phyloP scores from a whole-genome alignment of 37 sponge, comb jelly and placozoan species.

The Hormiphora californensis region DNA sequence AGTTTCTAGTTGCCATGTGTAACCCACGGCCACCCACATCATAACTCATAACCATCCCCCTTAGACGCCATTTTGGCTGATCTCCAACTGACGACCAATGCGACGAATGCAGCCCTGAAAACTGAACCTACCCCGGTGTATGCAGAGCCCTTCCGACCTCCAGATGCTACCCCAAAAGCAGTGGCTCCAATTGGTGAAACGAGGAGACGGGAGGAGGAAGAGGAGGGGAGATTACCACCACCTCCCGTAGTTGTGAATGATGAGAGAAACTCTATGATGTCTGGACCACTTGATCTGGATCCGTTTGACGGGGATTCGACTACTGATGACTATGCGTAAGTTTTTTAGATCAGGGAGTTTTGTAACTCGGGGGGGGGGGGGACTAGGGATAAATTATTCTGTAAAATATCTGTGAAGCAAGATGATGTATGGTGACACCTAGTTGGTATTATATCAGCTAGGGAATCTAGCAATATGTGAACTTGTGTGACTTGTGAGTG shows the following conservation, averaged over 20 bases:
- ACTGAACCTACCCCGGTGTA: background rate
- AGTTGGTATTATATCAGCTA: too few species aligned
- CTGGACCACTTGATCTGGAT: background rate
- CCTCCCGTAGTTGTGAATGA: background rate
- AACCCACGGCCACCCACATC: background rate
- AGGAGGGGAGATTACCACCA: background rate
- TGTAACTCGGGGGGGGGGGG: too few species aligned
- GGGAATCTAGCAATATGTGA: too few species aligned
- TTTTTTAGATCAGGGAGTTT: background rate
- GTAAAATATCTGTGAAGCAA: too few species aligned
- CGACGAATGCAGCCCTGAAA: background rate
- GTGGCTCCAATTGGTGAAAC: background rate
- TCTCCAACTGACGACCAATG: slow-evolving; percentile 7
- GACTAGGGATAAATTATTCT: too few species aligned
- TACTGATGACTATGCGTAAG: background rate
- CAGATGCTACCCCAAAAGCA: background rate
- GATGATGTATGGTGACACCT: too few species aligned
- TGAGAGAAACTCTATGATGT: background rate
- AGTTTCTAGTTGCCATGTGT: too few species aligned
- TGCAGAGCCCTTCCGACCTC: background rate
- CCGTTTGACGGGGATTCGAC: background rate
- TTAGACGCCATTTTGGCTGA: slow-evolving; percentile 7
- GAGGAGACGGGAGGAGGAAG: too few species aligned
- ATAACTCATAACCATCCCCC: background rate
- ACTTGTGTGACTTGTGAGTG: too few species aligned